These are phyloP conservation scores for Ruditapes philippinarum DNA, from an alignment of 1,140 invertebrate genomes.

Conservation along the genomic window DNA sequence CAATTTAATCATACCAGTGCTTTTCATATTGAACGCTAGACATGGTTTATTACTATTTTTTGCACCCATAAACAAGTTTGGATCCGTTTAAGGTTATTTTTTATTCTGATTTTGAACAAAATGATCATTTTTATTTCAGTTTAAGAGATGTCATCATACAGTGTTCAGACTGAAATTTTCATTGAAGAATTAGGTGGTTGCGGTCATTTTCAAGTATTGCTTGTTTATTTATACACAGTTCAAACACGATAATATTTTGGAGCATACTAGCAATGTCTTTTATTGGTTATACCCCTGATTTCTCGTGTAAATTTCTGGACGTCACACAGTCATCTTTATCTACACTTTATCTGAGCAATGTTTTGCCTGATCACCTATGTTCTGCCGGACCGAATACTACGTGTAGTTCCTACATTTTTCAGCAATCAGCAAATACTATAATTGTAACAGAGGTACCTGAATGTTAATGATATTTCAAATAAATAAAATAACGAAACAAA, in stretches of 20 bases:
- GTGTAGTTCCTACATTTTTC: not conserved
- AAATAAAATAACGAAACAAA: too few species aligned
- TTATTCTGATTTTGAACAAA: too few species aligned
- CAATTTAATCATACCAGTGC: too few species aligned
- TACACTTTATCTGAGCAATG: not conserved
- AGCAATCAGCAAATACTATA: not conserved
- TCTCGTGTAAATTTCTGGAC: not conserved
- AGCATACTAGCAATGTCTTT: not conserved
- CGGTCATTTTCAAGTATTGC: not conserved
- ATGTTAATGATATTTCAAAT: too few species aligned
- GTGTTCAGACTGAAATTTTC: not conserved
- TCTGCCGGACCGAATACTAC: not conserved
- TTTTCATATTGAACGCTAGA: too few species aligned
- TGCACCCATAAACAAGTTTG: too few species aligned
- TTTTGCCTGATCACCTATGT: not conserved
- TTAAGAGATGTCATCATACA: not conserved
- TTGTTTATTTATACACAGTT: not conserved
- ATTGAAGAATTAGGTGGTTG: not conserved
- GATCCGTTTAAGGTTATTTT: too few species aligned
- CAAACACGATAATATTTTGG: not conserved
- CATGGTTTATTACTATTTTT: too few species aligned
- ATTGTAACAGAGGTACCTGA: not conserved
- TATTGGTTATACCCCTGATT: not conserved
- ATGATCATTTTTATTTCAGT: too few species aligned
- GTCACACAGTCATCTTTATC: not conserved